Evolutionary conservation across 2,888 invertebrate species (phyloP), one percentile per base, ranked within the genome.

Genomic region (Zhuqinia jingwanae): DNA sequence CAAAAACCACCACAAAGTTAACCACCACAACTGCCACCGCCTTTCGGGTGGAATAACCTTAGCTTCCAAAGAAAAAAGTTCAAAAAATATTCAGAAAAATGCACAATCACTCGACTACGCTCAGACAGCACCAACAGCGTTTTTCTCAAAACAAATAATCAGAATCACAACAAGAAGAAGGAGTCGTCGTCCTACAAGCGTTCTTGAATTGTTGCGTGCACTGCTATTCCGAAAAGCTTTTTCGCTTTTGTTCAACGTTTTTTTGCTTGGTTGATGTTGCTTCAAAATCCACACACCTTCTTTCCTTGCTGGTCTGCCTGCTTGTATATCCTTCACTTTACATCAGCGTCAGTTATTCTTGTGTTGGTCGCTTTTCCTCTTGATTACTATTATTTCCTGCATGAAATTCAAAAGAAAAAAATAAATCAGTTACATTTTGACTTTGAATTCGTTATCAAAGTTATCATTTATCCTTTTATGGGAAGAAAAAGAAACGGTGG

Each of bases 41-140:
- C 36, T 36, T 13, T 15, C 56, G 84, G 77, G 84, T 84, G 84
- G 84, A 84, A 84, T 84, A 84, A 84, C 84, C 84, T 84, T 76
- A 17, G 20, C 76, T 60, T 60, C 60, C 60, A 60, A 30, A 17
- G 11, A 56, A 70, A 68, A 15, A 68, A 63, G n/a, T n/a, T n/a
- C n/a, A 73, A 20, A 25, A 13, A 1, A 30, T 20, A 17, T 13
- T 42, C 15, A 68, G 45, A 47, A 68, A 22, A 68, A 36, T 42
- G 10, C 6, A 22, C 20, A 68, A n/a, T 68, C 36, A 45, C 45
- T 68, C 30, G n/a, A 1, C 36, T 36, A n/a, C n/a, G n/a, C n/a
- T 36, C 36, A 36, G 8, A 36, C n/a, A 30, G 36, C n/a, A 65
- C 53, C 42, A 65, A 36, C 30, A 53, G 27, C 22, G 22, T 22